Base-by-base conservation (phyloP, 2,113 vertebrate genomes). In the Zapus hudsonius region DNA sequence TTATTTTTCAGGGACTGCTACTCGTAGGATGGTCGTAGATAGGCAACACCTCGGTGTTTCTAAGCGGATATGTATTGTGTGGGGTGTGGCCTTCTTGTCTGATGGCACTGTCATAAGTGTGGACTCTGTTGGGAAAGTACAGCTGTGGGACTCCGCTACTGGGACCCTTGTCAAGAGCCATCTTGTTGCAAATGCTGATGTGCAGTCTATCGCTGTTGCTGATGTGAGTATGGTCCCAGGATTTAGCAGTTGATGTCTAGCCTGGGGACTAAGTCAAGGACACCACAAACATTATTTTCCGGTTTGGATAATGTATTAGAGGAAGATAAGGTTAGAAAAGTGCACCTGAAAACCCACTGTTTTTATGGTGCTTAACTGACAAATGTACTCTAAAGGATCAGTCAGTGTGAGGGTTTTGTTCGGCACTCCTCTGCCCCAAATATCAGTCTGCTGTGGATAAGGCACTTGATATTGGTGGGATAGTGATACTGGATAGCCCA, bases 51-150 rank as follows among this genome's bases (percentile, higher is more conserved):
- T 97, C 64, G 95, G 97, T 0, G 83, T 96, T 1, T 97, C 90
- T 47, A 98, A 89, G 73, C 96, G 73, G 0, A 98, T 99, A 90
- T 99, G 99, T 10, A 97, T 99, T 7, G 98, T 99, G 6, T 99
- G 99, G 99, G 97, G 98, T 63, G 80, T 99, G n/a, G 97, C 94
- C 57, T 99, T 99, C 94, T 97, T 99, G n/a, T 98, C 99, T 0
- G 96, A 98, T 0, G 96, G 98, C 97, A 98, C 99, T 0, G 89
- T 99, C 7, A 36, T 99, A 91, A 99, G 99, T 8, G 98, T 98
- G 0, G 99, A 99, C 88, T 99, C 99, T 1, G 98, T 98, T 0
- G 99, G 99, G 38, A 99, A 99, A 95, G 98, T 99, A 84, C 99
- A 99, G 97, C 97, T 99, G 91, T 99, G 99, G 99, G 98, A 99